These are phyloP conservation scores for Climacteris rufus DNA, from an alignment of 2,113 vertebrate species.

Conservation along the genomic window DNA sequence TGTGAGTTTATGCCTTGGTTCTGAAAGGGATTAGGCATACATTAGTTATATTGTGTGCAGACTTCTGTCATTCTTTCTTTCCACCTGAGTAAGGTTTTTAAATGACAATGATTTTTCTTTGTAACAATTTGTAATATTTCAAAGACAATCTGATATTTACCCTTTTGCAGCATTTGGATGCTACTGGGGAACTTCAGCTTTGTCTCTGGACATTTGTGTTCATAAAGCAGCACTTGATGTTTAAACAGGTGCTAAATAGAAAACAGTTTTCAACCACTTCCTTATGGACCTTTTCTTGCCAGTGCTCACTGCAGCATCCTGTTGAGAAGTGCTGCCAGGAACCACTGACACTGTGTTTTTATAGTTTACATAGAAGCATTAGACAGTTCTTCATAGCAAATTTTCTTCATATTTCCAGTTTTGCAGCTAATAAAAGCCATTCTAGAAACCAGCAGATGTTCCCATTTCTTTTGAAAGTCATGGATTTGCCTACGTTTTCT, in stretches of 20 bases:
- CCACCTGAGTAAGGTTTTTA: not conserved
- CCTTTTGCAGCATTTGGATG: not conserved
- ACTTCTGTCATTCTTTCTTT: not conserved
- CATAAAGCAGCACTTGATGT: not conserved
- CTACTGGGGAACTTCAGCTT: not conserved
- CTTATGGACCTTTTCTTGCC: not conserved
- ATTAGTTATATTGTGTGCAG: not conserved
- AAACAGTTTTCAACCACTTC: not conserved
- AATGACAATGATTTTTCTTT: not conserved
- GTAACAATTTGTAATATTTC: not conserved
- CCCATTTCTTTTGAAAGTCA: not conserved
- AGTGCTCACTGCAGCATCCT: not conserved
- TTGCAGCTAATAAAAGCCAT: not conserved
- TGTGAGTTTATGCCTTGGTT: not conserved
- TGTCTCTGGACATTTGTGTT: not conserved
- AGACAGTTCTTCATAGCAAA: not conserved
- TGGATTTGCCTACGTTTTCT: not conserved
- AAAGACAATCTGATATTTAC: not conserved
- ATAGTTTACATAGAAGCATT: not conserved
- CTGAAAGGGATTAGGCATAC: not conserved
- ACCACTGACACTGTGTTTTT: not conserved
- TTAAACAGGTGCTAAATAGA: not conserved
- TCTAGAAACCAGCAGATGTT: not conserved
- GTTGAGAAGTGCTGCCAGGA: not conserved
- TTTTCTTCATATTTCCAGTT: not conserved